Evolutionary conservation across 2,113 vertebrate genomes (phyloP).

Genomic region (Columba livia): DNA sequence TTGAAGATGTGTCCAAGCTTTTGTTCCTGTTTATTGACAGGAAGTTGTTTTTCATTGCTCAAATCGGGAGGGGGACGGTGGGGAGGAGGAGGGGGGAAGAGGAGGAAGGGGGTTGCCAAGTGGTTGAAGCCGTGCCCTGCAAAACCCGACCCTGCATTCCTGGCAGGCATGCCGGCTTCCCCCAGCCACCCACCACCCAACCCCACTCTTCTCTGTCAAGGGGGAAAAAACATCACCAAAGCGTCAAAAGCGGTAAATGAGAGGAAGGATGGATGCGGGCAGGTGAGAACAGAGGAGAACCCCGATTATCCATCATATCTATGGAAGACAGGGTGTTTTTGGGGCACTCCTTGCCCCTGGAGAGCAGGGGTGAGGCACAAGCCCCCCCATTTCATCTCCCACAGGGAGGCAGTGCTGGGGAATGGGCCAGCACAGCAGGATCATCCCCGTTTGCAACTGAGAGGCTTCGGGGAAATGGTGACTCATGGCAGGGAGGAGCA

Average conservation of each 20-base stretch:
- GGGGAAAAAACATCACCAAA: accelerated
- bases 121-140: neutral
- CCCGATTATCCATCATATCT: neutral
- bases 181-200: neutral
- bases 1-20: constrained; percentile 80
- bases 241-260: neutral
- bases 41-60: constrained; percentile 76
- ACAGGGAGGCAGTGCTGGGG: neutral
- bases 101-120: constrained; percentile 31
- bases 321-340: neutral
- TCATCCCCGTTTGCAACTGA: neutral
- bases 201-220: neutral
- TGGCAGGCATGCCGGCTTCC: neutral
- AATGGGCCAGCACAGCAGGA: neutral
- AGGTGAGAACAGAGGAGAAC: neutral
- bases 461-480: neutral
- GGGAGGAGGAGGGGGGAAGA: neutral
- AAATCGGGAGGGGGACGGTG: constrained; percentile 3
- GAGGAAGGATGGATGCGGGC: neutral
- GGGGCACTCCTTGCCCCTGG: neutral
- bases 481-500: accelerated
- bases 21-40: constrained; percentile 80
- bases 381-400: neutral
- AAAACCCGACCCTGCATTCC: neutral
- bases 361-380: neutral